These are phyloP conservation scores for Spisula subtruncata DNA, from an alignment of 2,888 invertebrate genomes.

Conservation along the genomic window DNA sequence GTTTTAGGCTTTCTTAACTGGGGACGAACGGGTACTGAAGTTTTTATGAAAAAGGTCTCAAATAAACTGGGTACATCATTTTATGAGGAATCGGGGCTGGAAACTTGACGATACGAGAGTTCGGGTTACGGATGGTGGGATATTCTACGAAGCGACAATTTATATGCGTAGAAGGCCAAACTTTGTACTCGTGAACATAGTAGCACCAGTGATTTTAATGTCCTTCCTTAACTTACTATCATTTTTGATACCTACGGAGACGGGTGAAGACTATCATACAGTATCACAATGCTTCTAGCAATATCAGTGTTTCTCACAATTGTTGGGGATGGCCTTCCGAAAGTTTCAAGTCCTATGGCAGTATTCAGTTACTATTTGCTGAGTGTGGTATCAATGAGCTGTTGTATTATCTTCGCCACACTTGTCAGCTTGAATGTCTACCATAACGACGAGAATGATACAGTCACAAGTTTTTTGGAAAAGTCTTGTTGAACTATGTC, in stretches of 20 bases:
- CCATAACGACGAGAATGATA: not conserved
- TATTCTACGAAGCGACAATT: not conserved
- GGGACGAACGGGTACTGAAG: not conserved
- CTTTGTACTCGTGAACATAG: slow-evolving; percentile 67
- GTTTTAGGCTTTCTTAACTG: not conserved
- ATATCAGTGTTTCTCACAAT: slow-evolving; percentile 71
- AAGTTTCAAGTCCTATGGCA: slow-evolving; percentile 68
- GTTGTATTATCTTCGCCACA: not conserved
- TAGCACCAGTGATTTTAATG: slow-evolving; percentile 68
- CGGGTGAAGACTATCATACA: slow-evolving; percentile 68
- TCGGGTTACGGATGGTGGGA: not conserved
- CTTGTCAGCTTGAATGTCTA: not conserved
- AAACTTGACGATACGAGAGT: not conserved
- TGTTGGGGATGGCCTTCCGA: slow-evolving; percentile 69
- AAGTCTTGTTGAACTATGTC: not conserved
- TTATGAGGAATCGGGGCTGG: not conserved
- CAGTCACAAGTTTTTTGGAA: not conserved
- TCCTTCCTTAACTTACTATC: slow-evolving; percentile 67
- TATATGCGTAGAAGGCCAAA: slow-evolving; percentile 47
- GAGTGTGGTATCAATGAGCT: slow-evolving; percentile 58
- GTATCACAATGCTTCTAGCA: slow-evolving; percentile 68
- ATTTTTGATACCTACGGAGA: slow-evolving; percentile 66
- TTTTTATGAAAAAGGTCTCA: not conserved
- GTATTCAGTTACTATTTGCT: slow-evolving; percentile 68
- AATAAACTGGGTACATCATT: not conserved